Evolutionary conservation across 2,888 invertebrate species (phyloP), one percentile per base, ranked within the genome.

Genomic region (Oligia latruncula): DNA sequence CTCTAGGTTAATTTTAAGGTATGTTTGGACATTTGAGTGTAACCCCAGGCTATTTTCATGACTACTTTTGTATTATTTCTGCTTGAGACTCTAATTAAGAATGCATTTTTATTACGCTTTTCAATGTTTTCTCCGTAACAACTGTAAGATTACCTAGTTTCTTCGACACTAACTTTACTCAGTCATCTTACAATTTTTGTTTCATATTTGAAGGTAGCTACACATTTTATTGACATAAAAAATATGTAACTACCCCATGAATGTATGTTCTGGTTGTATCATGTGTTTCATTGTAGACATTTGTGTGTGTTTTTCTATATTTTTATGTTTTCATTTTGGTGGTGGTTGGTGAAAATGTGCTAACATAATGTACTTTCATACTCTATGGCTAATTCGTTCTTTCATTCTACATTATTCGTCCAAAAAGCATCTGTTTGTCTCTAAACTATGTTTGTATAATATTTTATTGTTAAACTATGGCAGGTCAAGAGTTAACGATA

Each of bases 401-500:
- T 90, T 95, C 94, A 94, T 92, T 92, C 91, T 92, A 89, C 83
- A 87, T 90, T 88, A 86, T 89, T 83, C 78, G 86, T 89, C 74
- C 80, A 76, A 74, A 78, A 74, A 70, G 74, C 76, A 75, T 77
- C 70, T 81, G 65, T 84, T 75, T 86, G 70, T 79, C 23, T 35
- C 58, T 72, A 43, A 80, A n/a, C 70, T 29, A 60, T 82, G 58
- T 35, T 71, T 67, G 62, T 82, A 23, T 80, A 72, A 78, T 82
- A 40, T 75, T 84, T 74, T 80, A n/a, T 79, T 88, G 68, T 91
- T 81, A 88, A 72, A 74, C 71, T 80, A 74, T 81, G 75, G 88
- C 85, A 97, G 97, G 99, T 85, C 99, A 99, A 97, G 99, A 99
- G 96, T 97, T 99, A 93, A 99, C 99, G 90, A 99, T 99, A 96